Percentiles rank a stretch among this genome's conserved stretches.
These are phyloP conservation scores for Cricetomys ansorgei DNA, from an alignment of 2,113 vertebrate genomes.

Conservation along the genomic window DNA sequence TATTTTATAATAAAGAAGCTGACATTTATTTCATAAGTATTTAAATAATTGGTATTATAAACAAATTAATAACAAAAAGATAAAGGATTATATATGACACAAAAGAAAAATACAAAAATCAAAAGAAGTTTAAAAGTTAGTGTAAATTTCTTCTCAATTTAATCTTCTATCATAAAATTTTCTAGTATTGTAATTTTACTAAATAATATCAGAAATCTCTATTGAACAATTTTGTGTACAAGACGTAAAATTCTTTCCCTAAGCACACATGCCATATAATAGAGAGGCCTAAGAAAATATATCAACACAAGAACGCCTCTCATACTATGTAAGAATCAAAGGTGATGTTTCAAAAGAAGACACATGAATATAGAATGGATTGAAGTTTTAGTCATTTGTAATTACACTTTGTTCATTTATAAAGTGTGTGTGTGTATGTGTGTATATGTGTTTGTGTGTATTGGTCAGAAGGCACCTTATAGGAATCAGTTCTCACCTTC, in stretches of 20 bases:
- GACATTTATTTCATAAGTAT: background rate
- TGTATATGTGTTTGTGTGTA: background rate
- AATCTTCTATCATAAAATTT: background rate
- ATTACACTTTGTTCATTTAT: background rate
- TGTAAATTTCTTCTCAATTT: background rate
- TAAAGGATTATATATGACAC: background rate
- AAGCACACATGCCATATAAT: background rate
- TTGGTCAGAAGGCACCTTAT: too few relatives aligned
- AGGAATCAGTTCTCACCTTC: background rate
- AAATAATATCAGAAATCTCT: background rate
- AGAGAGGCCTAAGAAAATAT: background rate
- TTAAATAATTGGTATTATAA: slow-evolving; percentile 38
- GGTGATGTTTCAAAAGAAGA: background rate
- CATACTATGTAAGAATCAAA: background rate
- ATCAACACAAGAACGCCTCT: background rate
- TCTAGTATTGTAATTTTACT: background rate
- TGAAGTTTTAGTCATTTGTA: background rate
- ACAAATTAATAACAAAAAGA: slow-evolving; percentile 42
- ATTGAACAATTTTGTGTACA: background rate
- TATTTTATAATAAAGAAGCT: background rate
- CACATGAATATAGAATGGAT: background rate
- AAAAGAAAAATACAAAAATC: slow-evolving; percentile 28
- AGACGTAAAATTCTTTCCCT: background rate
- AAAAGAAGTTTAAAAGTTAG: background rate
- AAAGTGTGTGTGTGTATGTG: background rate